Base-by-base conservation (phyloP, 2,888 invertebrate species). In the Brenthis hecate region DNA sequence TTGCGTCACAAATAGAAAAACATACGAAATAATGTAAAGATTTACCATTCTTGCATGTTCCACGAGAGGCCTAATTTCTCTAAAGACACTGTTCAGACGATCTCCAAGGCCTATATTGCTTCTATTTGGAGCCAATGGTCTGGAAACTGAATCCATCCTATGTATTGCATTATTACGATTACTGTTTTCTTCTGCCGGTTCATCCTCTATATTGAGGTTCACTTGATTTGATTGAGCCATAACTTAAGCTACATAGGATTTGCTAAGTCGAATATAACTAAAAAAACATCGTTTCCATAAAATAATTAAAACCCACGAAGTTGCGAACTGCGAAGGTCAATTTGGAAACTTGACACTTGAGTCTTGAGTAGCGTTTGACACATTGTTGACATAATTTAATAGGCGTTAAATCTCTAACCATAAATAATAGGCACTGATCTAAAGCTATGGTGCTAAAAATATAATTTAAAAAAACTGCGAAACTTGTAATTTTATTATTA, bases 11-110 rank as follows among this genome's bases (percentile, higher is more conserved):
- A 60, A 57, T 67, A 50, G 43, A 57, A 64, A 54, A 54, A 16
- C n/a, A 48, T 50, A 50, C 11, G 36, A 43, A 43, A 43, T 43
- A 19, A 43, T 43, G 32, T 13, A 60, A 50, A 19, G 16, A 57
- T 65, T 83, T 86, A 93, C 93, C 86, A 91, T 93, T 68, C 94
- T 89, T 62, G 94, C 94, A 79, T 94, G 93, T 85, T 95, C 94
- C 14, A 95, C 94, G 6, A 95, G 86, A n/a, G 95, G 95, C 77
- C 95, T 92, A 64, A 95, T 94, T 85, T 94, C 95, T 77, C 95
- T 93, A 72, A 95, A 89, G 19, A 92, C 91, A 80, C 80, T 89
- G 71, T 89, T 90, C 28, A 92, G 82, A 19, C 92, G 87, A 72
- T 92, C 92, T 14, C 91, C 91, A 54, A 92, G 79, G 54, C 92